phyloP scores from a whole-genome alignment of 2,888 invertebrate species.

The Drosophila fulvimacula region DNA sequence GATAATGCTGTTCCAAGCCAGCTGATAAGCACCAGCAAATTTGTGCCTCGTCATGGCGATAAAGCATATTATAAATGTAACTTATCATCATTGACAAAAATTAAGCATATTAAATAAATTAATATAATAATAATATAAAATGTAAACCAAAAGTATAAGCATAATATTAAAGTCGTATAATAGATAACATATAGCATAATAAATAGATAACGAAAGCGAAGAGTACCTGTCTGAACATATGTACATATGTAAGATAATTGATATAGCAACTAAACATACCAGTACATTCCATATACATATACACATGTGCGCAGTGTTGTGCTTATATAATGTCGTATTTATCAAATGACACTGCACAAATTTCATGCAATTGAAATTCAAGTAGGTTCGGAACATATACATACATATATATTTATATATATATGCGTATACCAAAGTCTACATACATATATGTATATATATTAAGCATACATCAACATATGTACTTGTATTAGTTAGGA shows the following conservation, averaged over 20 bases:
- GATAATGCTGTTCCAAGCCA: constrained; percentile 12
- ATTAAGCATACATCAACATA: too few species aligned
- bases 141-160: background rate
- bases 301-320: constrained; percentile 20
- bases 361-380: constrained; percentile 42
- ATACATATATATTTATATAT: background rate
- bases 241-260: too few species aligned
- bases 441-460: background rate
- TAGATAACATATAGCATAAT: background rate
- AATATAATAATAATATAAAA: background rate
- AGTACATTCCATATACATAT: background rate
- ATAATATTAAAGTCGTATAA: background rate
- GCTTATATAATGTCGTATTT: constrained; percentile 63
- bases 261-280: background rate
- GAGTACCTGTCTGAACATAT: background rate
- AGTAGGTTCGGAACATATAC: constrained; percentile 22
- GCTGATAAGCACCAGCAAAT: constrained; percentile 38
- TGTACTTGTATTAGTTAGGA: background rate
- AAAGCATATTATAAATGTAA: background rate
- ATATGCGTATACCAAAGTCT: background rate
- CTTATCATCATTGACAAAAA: background rate
- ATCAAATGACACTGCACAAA: constrained; percentile 61
- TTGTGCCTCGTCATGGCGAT: constrained; percentile 20
- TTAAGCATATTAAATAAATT: too few species aligned
- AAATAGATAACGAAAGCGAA: background rate